Conservation (phyloP, 2,888 invertebrate species). For the Monochamus alternatus region DNA sequence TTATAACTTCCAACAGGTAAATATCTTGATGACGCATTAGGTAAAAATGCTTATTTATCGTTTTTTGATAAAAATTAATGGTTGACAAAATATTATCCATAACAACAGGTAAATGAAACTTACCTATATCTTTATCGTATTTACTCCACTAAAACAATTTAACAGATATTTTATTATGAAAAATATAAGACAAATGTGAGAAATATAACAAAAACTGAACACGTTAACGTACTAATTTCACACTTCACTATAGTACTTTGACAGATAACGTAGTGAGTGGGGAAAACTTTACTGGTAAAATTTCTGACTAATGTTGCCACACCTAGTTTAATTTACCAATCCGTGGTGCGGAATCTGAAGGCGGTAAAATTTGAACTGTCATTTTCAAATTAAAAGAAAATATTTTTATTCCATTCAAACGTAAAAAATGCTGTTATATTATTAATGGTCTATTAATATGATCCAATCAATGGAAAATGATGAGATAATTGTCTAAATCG, state of each 20-base stretch:
- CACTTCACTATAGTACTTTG: not conserved
- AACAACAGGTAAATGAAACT: not conserved
- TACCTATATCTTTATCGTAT: not conserved
- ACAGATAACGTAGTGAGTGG: not conserved
- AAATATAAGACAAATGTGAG: not conserved
- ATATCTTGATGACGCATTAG: conserved; percentile 18
- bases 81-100: not conserved
- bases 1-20: not conserved
- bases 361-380: not conserved
- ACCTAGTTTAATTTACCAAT: not conserved
- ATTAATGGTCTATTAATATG: not conserved
- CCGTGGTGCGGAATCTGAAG: not conserved
- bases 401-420: not conserved
- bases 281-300: not conserved
- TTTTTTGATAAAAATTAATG: conserved; percentile 16
- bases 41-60: conserved; percentile 29
- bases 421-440: not conserved
- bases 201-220: not conserved
- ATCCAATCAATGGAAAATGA: not conserved
- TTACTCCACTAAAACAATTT: not conserved
- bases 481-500: not conserved
- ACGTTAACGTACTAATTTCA: not conserved
- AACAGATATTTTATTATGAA: not conserved
- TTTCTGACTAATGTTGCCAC: conserved; percentile 1
- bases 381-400: not conserved